Evolutionary conservation across 2,888 invertebrate genomes (phyloP).

Genomic region (Meteorus colon): DNA sequence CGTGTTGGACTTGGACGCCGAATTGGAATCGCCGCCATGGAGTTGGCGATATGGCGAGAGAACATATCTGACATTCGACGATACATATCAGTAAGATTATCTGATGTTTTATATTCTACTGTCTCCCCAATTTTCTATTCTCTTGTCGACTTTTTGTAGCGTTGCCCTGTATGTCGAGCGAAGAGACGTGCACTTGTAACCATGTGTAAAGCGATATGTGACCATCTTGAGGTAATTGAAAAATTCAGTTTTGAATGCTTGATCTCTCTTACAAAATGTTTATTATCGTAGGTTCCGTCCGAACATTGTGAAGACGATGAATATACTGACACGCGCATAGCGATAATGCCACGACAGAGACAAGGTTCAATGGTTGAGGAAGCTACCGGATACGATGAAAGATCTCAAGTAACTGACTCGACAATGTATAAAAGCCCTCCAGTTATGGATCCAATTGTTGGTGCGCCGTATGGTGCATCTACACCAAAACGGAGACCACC

Average conservation of each 20-base stretch:
- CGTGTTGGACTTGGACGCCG: too few relatives aligned
- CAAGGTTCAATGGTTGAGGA: too few relatives aligned
- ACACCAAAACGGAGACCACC: not conserved
- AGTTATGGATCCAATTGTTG: not conserved
- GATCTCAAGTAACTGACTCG: not conserved
- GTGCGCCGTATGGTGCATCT: not conserved
- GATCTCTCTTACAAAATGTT: not conserved
- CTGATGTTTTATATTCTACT: not conserved
- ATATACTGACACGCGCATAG: too few relatives aligned
- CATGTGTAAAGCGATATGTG: slow-evolving; percentile 22
- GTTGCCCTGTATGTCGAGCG: slow-evolving; percentile 11
- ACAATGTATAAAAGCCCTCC: not conserved
- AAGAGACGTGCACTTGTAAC: not conserved
- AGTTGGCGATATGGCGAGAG: slow-evolving; percentile 22
- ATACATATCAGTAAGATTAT: slow-evolving; percentile 20
- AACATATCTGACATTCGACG: not conserved
- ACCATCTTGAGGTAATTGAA: slow-evolving; percentile 29
- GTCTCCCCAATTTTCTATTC: not conserved
- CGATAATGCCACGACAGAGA: too few relatives aligned
- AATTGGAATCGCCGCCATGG: not conserved
- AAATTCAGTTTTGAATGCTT: not conserved
- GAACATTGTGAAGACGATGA: too few relatives aligned
- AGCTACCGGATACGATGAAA: too few relatives aligned
- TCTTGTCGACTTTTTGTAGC: not conserved
- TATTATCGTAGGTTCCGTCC: slow-evolving; percentile 16